A percentile compares a stretch with the other conserved stretches of the same genome.
Evolutionary conservation across 2,113 vertebrate species (phyloP).

Genomic region (Halcyon senegalensis): DNA sequence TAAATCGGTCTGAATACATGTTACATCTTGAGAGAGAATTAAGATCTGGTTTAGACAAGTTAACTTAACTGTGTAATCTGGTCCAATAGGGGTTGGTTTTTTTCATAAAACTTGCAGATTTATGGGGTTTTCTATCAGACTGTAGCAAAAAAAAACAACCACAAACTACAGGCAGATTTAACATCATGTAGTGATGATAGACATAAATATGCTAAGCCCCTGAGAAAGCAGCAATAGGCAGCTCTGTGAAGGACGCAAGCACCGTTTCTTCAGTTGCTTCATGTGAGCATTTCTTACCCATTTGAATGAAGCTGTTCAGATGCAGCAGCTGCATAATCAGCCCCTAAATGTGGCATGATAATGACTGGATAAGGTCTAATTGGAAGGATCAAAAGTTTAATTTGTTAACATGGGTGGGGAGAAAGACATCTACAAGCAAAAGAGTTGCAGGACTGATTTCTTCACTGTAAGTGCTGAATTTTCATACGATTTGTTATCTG

Average conservation of each 20-base stretch:
- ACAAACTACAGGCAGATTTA: neutral
- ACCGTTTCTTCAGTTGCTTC: neutral
- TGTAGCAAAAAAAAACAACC: neutral
- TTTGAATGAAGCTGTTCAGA: conserved; percentile 29
- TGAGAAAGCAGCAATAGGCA: neutral
- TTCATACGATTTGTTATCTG: neutral
- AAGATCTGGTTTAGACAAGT: neutral
- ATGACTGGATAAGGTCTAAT: conserved; percentile 26
- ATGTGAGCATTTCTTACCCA: neutral
- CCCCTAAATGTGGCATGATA: neutral
- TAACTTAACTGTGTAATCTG: conserved; percentile 11
- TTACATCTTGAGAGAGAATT: neutral
- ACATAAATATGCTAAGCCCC: neutral
- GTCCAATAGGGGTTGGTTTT: neutral
- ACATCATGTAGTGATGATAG: neutral
- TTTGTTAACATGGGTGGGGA: neutral
- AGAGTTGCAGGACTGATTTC: neutral
- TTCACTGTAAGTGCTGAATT: neutral
- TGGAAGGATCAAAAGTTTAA: conserved; percentile 23
- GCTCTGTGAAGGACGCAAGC: neutral
- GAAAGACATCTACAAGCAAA: neutral
- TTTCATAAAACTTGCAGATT: neutral
- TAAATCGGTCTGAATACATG: neutral
- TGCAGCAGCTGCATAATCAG: neutral
- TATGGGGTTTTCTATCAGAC: neutral